A percentile compares a stretch with the other conserved stretches of the same genome.
These are phyloP conservation scores for Lasaia peninsularis DNA, from an alignment of 1,140 invertebrate genomes.

Conservation along the genomic window DNA sequence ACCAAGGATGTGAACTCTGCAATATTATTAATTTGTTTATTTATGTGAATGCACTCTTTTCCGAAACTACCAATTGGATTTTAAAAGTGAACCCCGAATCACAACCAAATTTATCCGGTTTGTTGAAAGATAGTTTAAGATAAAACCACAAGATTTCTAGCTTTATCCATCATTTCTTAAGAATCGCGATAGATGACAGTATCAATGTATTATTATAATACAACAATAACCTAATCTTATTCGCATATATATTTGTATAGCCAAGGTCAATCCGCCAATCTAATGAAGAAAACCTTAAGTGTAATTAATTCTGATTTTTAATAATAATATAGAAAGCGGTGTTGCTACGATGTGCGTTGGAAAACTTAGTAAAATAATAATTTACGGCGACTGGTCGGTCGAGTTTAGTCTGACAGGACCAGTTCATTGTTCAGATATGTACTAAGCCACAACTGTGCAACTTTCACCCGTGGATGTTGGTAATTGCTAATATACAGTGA, in stretches of 20 bases:
- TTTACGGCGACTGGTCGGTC: conserved; percentile 41
- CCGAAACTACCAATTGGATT: no score
- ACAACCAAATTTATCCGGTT: no score
- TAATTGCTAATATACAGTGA: conserved; percentile 30
- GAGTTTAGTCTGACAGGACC: conserved; percentile 46
- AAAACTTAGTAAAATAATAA: conserved; percentile 51
- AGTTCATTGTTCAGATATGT: conserved; percentile 56
- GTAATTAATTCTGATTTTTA: not conserved
- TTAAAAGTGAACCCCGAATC: no score
- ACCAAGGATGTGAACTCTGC: no score
- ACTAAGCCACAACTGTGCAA: conserved; percentile 52
- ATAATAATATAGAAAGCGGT: not conserved
- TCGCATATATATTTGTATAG: not conserved
- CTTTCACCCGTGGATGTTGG: conserved; percentile 50
- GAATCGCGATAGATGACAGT: no score
- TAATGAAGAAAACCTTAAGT: not conserved
- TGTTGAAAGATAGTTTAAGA: no score
- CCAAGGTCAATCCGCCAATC: not conserved
- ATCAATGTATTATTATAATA: no score
- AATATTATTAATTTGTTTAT: no score
- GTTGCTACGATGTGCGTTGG: conserved; percentile 25
- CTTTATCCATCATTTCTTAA: no score
- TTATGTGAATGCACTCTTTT: no score
- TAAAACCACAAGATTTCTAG: no score
- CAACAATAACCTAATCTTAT: not conserved